These are phyloP conservation scores for Gopherus evgoodei DNA, from an alignment of 2,113 vertebrate genomes.

Conservation along the genomic window DNA sequence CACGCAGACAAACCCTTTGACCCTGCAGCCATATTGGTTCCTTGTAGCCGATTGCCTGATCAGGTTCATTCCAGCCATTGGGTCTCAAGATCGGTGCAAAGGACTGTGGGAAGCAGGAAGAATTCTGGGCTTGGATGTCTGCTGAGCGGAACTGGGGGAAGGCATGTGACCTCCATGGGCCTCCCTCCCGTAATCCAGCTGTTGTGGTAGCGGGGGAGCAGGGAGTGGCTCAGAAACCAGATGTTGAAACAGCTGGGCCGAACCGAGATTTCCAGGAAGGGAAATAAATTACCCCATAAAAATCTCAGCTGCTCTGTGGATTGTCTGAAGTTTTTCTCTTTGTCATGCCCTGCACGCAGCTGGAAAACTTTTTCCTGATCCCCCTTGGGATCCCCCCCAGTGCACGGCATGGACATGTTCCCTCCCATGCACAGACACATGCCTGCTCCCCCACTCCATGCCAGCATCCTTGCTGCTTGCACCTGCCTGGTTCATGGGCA, in stretches of 20 bases:
- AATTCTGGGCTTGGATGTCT: background rate
- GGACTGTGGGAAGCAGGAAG: background rate
- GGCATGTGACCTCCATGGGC: background rate
- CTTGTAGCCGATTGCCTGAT: background rate
- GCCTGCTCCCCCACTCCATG: background rate
- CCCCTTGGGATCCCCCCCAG: background rate
- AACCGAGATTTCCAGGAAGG: background rate
- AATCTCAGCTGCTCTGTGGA: background rate
- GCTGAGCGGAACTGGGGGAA: background rate
- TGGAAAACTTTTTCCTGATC: background rate
- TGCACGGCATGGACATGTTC: background rate
- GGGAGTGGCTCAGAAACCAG: background rate
- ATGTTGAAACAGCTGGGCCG: background rate
- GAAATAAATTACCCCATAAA: background rate
- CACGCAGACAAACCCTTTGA: background rate
- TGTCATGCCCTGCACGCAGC: background rate
- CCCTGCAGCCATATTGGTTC: background rate
- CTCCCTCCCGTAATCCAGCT: background rate
- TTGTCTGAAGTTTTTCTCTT: background rate
- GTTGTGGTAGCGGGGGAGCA: background rate
- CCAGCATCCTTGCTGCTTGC: background rate
- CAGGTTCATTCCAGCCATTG: background rate
- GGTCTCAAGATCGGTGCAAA: background rate
- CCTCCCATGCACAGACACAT: background rate
- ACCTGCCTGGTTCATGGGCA: too few relatives aligned